Evolutionary conservation across 2,797 vertebrate species (phyloP), one percentile per base, ranked within the genome.

Genomic region (Peromyscus eremicus): DNA sequence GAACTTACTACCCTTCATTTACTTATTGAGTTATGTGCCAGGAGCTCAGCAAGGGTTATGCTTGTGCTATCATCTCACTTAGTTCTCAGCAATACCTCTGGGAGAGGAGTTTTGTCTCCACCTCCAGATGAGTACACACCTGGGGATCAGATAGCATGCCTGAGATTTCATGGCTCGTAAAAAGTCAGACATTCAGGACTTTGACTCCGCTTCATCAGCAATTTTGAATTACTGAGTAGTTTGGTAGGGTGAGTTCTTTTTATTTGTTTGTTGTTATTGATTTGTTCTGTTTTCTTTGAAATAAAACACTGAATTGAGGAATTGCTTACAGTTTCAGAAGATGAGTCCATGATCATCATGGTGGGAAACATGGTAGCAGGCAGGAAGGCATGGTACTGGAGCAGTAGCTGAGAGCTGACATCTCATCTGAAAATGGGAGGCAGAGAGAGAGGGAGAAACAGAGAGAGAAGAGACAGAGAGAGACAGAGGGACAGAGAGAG

Each of bases 101-200:
- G 83, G 32, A 32, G 7, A 80, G 40, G 34, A 64, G 37, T 19
- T 27, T 77, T 94, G 88, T 37, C 62, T 37, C 49, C n/a, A 83
- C 62, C 81, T 92, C n/a, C 64, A 93, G 25, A 66, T 25, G 46
- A 93, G 46, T 62, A 95, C 66, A 62, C 81, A 81, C 37, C 57
- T 25, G 2, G 43, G 49, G 32, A 21, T 29, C 55, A 52, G 29
- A 49, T 84, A 90, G 83, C 29, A 82, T 92, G 34, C 2, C 34
- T 29, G 64, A 90, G 6, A 64, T 73, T 57, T 88, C 55, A n/a
- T n/a, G 16, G 37, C 7, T 92, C 49, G 68, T 70, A 64, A 60
- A 94, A 76, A 43, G 29, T 68, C 75, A 87, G 73, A 85, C 66
- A 37, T 91, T 32, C 40, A 91, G 40, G 43, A 49, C 34, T 64